Percentiles rank a stretch among this genome's conserved stretches.
Evolutionary conservation across 2,888 invertebrate species (phyloP).

Genomic region (Sericinus montela): DNA sequence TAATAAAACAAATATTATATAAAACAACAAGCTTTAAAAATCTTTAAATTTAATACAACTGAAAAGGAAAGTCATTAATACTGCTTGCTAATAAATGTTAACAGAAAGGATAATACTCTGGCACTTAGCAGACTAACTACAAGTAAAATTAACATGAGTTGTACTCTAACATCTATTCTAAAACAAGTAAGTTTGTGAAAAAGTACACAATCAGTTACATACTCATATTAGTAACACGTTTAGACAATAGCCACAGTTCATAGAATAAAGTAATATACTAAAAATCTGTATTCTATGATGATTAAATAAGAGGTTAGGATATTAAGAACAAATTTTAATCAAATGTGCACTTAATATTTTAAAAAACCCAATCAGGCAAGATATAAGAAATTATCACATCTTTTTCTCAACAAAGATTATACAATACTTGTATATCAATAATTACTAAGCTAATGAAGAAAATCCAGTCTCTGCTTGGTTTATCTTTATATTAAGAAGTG

Average conservation of each 20-base stretch:
- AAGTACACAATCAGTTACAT: too few species aligned
- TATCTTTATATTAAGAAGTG: conserved; percentile 32
- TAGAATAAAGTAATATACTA: too few species aligned
- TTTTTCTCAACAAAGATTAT: conserved; percentile 25
- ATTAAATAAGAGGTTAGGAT: too few species aligned
- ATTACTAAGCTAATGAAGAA: conserved; percentile 32
- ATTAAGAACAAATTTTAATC: too few species aligned
- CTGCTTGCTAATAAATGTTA: background rate
- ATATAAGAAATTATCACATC: conserved; percentile 10
- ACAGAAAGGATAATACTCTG: background rate
- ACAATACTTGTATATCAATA: too few species aligned
- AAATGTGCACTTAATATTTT: background rate
- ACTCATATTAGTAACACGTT: too few species aligned
- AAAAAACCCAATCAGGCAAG: conserved; percentile 1
- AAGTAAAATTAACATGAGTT: conserved; percentile 9
- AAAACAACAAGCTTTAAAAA: conserved; percentile 8
- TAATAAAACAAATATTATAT: background rate
- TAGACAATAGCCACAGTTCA: too few species aligned
- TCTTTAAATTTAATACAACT: conserved; percentile 6
- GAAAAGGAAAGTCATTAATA: conserved; percentile 7
- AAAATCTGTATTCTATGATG: too few species aligned
- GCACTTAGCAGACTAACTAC: background rate
- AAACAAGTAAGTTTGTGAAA: background rate
- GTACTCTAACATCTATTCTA: conserved; percentile 9
- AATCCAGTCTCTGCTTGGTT: conserved; percentile 62